Percentiles rank a stretch among this genome's conserved stretches.
These are phyloP conservation scores for Andricus curvator DNA, from an alignment of 2,888 invertebrate species.

Conservation along the genomic window DNA sequence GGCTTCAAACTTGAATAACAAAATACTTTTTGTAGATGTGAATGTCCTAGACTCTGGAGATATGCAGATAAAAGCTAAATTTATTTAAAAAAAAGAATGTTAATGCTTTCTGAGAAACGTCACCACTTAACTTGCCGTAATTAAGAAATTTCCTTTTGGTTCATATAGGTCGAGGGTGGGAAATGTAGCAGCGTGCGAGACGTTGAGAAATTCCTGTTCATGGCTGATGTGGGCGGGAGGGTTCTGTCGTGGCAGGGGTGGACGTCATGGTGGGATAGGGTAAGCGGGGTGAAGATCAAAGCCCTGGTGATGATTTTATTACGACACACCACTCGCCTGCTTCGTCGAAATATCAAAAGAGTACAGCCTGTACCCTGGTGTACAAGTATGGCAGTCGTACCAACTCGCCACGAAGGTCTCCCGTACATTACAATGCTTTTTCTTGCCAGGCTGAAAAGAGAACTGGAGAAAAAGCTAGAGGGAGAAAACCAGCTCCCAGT, in stretches of 20 bases:
- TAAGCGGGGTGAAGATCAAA: constrained; percentile 73
- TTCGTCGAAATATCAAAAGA: constrained; percentile 77
- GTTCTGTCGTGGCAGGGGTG: constrained; percentile 28
- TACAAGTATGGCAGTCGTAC: constrained; percentile 37
- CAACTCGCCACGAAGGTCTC: constrained; percentile 60
- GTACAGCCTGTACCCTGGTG: constrained; percentile 56
- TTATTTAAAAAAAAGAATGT: neutral
- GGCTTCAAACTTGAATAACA: neutral
- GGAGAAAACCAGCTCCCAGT: constrained; percentile 57
- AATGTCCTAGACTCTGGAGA: neutral
- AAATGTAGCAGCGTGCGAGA: constrained; percentile 16
- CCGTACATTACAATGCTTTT: constrained; percentile 70
- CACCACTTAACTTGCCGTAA: constrained; percentile 53
- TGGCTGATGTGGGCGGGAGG: neutral
- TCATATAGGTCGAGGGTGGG: constrained; percentile 7
- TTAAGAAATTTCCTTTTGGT: constrained; percentile 63
- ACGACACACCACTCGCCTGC: constrained; percentile 75
- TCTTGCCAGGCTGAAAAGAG: constrained; percentile 44
- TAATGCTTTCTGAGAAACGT: neutral
- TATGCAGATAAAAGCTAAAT: neutral
- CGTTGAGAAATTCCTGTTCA: constrained; percentile 6
- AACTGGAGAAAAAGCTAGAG: constrained; percentile 49
- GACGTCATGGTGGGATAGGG: constrained; percentile 53
- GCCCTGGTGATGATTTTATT: constrained; percentile 77
- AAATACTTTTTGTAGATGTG: neutral